A percentile compares a stretch with the other conserved stretches of the same genome.
Conservation (phyloP, 1,140 invertebrate genomes). For the Tetramorium simillimum region DNA sequence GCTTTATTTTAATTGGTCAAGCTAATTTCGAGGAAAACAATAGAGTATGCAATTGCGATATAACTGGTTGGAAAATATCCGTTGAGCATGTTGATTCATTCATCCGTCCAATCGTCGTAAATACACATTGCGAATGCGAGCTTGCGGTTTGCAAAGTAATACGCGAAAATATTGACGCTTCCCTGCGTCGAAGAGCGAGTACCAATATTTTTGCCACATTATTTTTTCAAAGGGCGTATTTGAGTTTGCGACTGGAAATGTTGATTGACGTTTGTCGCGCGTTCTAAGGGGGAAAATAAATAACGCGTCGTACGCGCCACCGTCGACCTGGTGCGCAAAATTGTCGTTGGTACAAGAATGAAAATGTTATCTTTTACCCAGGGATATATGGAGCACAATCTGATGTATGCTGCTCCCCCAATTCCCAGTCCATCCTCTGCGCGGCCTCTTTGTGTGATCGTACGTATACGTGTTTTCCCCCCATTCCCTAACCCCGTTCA, state of each 20-base stretch:
- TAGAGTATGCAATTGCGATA: neutral
- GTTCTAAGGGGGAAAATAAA: conserved; percentile 50
- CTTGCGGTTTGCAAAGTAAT: conserved; percentile 42
- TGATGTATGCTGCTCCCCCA: conserved; percentile 52
- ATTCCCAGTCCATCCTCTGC: conserved; percentile 48
- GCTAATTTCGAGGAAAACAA: conserved; percentile 2
- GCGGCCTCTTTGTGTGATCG: conserved; percentile 44
- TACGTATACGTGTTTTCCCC: conserved; percentile 8
- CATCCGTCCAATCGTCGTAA: conserved; percentile 26
- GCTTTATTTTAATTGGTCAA: neutral
- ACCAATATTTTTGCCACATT: conserved; percentile 47
- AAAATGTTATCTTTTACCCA: conserved; percentile 59
- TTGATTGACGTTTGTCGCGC: conserved; percentile 57
- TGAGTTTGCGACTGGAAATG: conserved; percentile 49
- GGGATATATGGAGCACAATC: conserved; percentile 52
- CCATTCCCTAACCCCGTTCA: conserved; percentile 6
- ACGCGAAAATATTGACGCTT: conserved; percentile 44
- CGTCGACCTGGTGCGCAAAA: conserved; percentile 11
- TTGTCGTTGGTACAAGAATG: conserved; percentile 53
- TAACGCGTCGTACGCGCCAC: neutral
- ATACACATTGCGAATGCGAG: conserved; percentile 36
- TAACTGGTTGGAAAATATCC: conserved; percentile 15
- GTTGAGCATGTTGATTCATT: conserved; percentile 16
- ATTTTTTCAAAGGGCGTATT: conserved; percentile 58
- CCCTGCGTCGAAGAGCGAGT: conserved; percentile 10